Evolutionary conservation across 2,888 invertebrate genomes (phyloP).

Genomic region (Onthophagus sagittarius): DNA sequence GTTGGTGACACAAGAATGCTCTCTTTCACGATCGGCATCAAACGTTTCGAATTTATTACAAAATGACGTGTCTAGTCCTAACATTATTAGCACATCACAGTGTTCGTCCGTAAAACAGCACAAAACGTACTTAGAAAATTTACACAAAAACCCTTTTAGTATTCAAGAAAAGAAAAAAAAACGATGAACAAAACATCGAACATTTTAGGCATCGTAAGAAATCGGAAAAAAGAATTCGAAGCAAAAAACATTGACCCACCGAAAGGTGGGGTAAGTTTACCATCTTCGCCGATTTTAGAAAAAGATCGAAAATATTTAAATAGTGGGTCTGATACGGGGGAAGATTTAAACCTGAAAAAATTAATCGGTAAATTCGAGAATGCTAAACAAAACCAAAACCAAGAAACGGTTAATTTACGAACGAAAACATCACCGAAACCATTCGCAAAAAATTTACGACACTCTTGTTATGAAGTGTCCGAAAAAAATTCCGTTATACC

Average conservation of each 20-base stretch:
- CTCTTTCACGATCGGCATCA: constrained; percentile 43
- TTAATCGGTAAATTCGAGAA: constrained; percentile 72
- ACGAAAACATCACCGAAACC: constrained; percentile 24
- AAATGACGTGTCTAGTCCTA: constrained; percentile 46
- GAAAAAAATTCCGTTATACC: constrained; percentile 39
- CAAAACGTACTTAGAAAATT: constrained; percentile 52
- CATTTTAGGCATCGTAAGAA: constrained; percentile 71
- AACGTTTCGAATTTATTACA: constrained; percentile 39
- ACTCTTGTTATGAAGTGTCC: constrained; percentile 44
- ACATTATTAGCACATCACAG: constrained; percentile 50
- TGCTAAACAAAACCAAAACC: constrained; percentile 6
- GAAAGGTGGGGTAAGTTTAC: constrained; percentile 51
- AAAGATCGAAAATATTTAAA: constrained; percentile 26
- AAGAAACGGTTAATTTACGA: constrained; percentile 36
- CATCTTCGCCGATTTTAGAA: constrained; percentile 59
- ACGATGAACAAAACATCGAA: constrained; percentile 39
- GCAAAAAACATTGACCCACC: constrained; percentile 56
- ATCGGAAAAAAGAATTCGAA: constrained; percentile 85
- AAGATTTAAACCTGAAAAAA: constrained; percentile 69
- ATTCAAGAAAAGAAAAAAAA: constrained; percentile 43
- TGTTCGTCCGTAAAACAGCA: constrained; percentile 55
- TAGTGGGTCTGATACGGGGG: constrained; percentile 39
- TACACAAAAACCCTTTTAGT: constrained; percentile 42
- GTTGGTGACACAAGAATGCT: constrained; percentile 37
- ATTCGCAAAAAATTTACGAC: constrained; percentile 33